A percentile compares a stretch with the other conserved stretches of the same genome.
These are phyloP conservation scores for Cyclophora punctaria DNA, from an alignment of 2,888 invertebrate species.

Conservation along the genomic window DNA sequence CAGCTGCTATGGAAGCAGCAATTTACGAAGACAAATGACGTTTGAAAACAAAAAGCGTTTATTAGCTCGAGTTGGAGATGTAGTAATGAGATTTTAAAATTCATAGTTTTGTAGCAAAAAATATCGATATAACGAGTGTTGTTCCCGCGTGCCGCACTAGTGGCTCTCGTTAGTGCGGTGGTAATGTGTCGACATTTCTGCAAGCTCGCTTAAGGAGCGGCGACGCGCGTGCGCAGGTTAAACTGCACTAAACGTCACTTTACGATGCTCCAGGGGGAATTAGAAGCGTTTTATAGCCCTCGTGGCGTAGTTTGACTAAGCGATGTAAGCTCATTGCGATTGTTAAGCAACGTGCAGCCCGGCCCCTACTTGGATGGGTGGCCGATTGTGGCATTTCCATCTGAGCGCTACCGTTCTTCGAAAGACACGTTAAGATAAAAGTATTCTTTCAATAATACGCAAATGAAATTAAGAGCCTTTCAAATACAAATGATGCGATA, in stretches of 20 bases:
- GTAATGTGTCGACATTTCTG: conserved; percentile 50
- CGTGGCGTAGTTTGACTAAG: too few species aligned
- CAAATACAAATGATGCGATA: too few species aligned
- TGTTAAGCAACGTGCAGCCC: too few species aligned
- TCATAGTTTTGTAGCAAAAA: conserved; percentile 20
- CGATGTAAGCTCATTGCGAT: too few species aligned
- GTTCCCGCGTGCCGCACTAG: conserved; percentile 28
- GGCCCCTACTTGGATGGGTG: too few species aligned
- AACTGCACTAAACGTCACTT: conserved; percentile 24
- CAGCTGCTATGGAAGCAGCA: not conserved
- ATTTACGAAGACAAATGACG: not conserved
- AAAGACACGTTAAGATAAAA: too few species aligned
- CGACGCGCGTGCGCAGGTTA: conserved; percentile 19
- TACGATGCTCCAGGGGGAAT: conserved; percentile 35
- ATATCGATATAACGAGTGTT: conserved; percentile 15
- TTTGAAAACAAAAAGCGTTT: not conserved
- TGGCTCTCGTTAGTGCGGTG: conserved; percentile 39
- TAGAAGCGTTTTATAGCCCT: conserved; percentile 10
- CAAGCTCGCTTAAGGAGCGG: conserved; percentile 28
- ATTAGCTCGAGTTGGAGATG: conserved; percentile 8
- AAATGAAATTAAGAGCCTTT: too few species aligned
- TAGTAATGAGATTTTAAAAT: conserved; percentile 31
- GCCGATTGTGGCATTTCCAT: too few species aligned
- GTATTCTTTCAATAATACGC: too few species aligned
- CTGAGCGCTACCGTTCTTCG: too few species aligned